Conservation (phyloP, 2,797 vertebrate genomes). For the Gorsachius magnificus region DNA sequence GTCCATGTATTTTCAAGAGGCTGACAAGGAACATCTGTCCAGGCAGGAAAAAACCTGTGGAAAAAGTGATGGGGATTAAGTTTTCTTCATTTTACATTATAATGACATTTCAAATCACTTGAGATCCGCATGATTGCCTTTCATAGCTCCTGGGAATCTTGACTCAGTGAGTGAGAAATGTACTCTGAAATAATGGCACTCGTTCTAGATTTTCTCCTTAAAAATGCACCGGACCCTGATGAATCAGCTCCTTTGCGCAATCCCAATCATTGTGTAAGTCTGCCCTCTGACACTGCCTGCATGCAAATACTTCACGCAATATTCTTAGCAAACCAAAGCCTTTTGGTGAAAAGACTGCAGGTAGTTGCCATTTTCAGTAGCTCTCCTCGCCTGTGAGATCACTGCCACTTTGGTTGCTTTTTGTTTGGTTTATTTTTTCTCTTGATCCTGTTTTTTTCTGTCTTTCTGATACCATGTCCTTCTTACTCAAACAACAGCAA, state of each 20-base stretch:
- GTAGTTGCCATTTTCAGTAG: not conserved
- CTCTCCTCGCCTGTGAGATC: not conserved
- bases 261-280: not conserved
- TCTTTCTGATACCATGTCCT: not conserved
- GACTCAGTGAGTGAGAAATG: slow-evolving; percentile 50
- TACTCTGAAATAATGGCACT: slow-evolving; percentile 32
- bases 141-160: slow-evolving; percentile 43
- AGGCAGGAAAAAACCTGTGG: not conserved
- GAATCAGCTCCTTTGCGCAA: not conserved
- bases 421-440: not conserved
- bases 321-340: not conserved
- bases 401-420: not conserved
- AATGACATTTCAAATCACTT: slow-evolving; percentile 51
- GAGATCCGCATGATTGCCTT: slow-evolving; percentile 27
- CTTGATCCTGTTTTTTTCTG: not conserved
- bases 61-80: slow-evolving; percentile 28
- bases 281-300: not conserved
- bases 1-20: slow-evolving; percentile 10
- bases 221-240: not conserved
- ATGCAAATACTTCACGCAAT: not conserved
- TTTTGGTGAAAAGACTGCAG: not conserved
- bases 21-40: slow-evolving; percentile 44
- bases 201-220: slow-evolving; percentile 24
- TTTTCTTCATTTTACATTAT: slow-evolving; percentile 53
- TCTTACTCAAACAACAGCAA: not conserved